Base-by-base conservation (phyloP, 2,797 vertebrate species). In the Chrosomus eos region DNA sequence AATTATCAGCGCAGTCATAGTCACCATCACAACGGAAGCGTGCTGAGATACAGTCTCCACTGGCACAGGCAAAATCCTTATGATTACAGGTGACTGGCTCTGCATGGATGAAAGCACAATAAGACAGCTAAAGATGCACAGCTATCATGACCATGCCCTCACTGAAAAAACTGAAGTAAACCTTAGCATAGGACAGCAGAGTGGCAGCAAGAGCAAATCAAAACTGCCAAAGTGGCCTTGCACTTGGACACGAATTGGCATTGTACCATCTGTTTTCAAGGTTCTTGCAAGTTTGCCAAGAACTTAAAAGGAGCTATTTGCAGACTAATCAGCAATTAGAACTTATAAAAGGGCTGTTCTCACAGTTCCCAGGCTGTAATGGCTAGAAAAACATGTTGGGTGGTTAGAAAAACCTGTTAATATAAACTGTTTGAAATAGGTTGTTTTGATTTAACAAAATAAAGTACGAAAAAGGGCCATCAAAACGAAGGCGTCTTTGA, bases 21-120 rank as follows among this genome's bases (percentile, higher is more conserved):
- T 99, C 98, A 40, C 98, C 98, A 77, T 99, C 98, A 81, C 98
- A 99, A 93, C 97, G 97, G 91, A 99, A 99, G 45, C 97, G 94
- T 43, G 97, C 97, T 31, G 98, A 97, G 91, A 99, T 96, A 88
- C 98, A 99, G 88, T 99, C 97, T 80, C 98, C 98, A n/a, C 96
- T 99, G 78, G 96, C 91, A 78, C 98, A 99, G 72, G 97, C 95
- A 75, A 99, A 98, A 86, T 99, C 98, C 93, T 99, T 99, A 93
- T 97, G 92, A 90, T 96, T 97, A 89, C 98, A 99, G 1, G 98
- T 99, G 79, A 98, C 96, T 74, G 98, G 97, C 89, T 97, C 98
- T 99, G 91, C 55, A 86, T 45, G 87, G 78, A 80, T 64, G 53
- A 83, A 19, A 53, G 67, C 21, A 71, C 23, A 70, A 71, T 64